Evolutionary conservation across 2,113 vertebrate genomes (phyloP).

Genomic region (Dascyllus trimaculatus): DNA sequence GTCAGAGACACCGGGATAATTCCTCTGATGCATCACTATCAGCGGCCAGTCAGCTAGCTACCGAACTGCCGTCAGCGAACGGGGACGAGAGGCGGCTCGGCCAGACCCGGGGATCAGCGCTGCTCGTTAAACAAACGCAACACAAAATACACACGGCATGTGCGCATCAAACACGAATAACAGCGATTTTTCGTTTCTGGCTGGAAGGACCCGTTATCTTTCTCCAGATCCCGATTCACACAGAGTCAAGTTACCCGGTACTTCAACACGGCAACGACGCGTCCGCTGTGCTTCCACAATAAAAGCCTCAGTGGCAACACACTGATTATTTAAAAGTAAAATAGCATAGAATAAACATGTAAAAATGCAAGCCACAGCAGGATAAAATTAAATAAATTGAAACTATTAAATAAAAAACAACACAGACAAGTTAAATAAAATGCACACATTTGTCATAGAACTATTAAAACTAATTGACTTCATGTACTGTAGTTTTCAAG

Average conservation of each 20-base stretch:
- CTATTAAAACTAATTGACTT: no score
- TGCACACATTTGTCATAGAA: no score
- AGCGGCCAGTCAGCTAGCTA: slow-evolving; percentile 64
- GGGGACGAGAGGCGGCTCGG: neutral
- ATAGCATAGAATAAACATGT: no score
- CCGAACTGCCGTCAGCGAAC: slow-evolving; percentile 16
- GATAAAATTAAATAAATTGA: no score
- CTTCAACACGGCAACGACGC: neutral
- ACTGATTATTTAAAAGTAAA: no score
- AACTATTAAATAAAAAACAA: no score
- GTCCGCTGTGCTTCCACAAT: slow-evolving; percentile 35
- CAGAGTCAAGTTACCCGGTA: slow-evolving; percentile 37
- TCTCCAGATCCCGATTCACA: slow-evolving; percentile 38
- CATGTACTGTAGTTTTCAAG: no score
- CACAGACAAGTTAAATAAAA: no score
- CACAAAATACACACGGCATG: slow-evolving; percentile 9
- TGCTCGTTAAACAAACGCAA: neutral
- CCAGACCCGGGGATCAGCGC: neutral
- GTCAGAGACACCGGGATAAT: slow-evolving; percentile 72
- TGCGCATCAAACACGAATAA: neutral
- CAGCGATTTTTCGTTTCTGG: slow-evolving; percentile 7
- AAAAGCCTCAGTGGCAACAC: slow-evolving; percentile 14
- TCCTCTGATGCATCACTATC: slow-evolving; percentile 74
- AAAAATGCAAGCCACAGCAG: no score
- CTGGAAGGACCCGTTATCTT: slow-evolving; percentile 63